Evolutionary conservation across 23 tunicate species (phyloP), one percentile per base, ranked within the genome.

Genomic region (Aplidium turbinatum): DNA sequence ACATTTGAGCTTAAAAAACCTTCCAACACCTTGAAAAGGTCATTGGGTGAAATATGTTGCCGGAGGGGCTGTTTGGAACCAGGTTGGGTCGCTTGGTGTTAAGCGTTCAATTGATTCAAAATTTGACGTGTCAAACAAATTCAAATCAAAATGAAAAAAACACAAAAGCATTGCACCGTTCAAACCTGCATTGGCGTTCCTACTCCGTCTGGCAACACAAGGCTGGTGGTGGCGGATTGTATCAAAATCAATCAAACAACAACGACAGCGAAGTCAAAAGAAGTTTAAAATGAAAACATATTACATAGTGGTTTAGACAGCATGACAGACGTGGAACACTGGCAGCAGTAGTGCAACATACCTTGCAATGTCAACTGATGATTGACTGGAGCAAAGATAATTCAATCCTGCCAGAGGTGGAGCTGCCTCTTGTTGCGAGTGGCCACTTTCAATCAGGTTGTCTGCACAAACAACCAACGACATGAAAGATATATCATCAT

Each of bases 371-470:
- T 65, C 38, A 6, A 65, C 29, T 16, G 72, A 65, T 6, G 72
- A 65, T 35, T 36, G 2, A 38, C 72, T 65, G 36, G 72, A 65
- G 3, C 72, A 4, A 21, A 65, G 4, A 38, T 38, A 48, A 65
- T 65, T 50, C 3, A 16, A 11, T 9, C 25, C 72, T 16, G 7
- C 31, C 2, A 65, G 6, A 16, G 38, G 50, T 21, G 36, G 72
- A 38, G 72, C 36, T 3, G 72, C 50, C n/a, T 7, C 50, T 65
- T 11, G 72, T 65, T 16, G 13, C 25, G 22, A 6, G 36, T 65
- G 72, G 23, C 25, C 50, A 65, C 50, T 65, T 16, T 38, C 72
- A 65, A 65, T 18, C 24, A 65, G 22, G 16, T 65, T 50, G 38
- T 65, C 72, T 65, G 31, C 19, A 35, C 19, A 60, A 60, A 60